Conservation (phyloP, 2,888 invertebrate species). For the Tipula vernalis region DNA sequence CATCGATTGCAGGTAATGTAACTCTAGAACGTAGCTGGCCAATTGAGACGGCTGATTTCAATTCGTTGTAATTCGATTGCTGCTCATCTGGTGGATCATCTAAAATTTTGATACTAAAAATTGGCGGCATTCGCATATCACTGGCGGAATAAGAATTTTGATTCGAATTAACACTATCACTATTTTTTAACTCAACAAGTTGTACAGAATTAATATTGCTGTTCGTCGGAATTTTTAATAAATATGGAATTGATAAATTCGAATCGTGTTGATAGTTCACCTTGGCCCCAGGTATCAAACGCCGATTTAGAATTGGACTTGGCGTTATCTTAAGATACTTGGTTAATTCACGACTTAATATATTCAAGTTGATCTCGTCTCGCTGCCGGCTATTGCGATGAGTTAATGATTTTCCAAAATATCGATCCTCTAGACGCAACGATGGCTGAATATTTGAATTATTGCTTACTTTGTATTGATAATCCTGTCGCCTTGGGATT, state of each 20-base stretch:
- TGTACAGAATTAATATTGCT: neutral
- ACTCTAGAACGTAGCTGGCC: neutral
- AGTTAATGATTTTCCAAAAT: neutral
- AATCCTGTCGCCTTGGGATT: neutral
- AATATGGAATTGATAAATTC: neutral
- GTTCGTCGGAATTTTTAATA: neutral
- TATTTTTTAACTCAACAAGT: neutral
- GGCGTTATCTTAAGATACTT: neutral
- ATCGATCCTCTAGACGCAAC: neutral
- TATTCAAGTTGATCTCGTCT: neutral
- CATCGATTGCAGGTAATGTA: slow-evolving; percentile 19
- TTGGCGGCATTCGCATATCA: slow-evolving; percentile 29
- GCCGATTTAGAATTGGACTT: neutral
- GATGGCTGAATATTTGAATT: neutral
- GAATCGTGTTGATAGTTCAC: neutral
- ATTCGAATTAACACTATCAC: neutral
- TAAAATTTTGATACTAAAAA: slow-evolving; percentile 25
- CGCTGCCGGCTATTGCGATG: neutral
- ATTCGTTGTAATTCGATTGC: slow-evolving; percentile 8
- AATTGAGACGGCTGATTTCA: neutral
- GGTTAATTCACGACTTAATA: neutral
- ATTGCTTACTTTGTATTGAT: neutral
- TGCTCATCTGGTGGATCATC: slow-evolving; percentile 19
- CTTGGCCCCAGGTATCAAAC: neutral
- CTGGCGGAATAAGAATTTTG: slow-evolving; percentile 19